Evolutionary conservation across 2,888 invertebrate genomes (phyloP).

Genomic region (Molorchus minor): DNA sequence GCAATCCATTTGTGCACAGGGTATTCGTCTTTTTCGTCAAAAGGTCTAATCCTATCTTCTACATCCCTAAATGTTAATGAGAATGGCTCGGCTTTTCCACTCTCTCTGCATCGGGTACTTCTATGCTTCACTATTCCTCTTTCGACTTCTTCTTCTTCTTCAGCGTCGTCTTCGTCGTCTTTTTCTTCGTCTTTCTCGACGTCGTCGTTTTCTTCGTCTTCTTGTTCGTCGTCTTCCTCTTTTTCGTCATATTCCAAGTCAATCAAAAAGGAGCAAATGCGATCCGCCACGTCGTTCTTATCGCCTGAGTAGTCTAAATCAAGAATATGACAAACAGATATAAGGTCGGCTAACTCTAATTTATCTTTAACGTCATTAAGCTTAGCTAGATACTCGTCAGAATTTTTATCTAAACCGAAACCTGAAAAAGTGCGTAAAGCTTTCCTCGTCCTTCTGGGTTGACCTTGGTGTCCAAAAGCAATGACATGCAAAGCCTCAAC

Average conservation of each 20-base stretch:
- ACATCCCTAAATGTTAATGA: constrained; percentile 41
- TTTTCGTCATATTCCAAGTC: constrained; percentile 5
- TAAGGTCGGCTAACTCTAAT: constrained; percentile 24
- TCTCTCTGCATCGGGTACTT: constrained; percentile 4
- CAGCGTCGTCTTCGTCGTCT: too few species aligned
- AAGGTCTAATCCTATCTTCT: constrained; percentile 43
- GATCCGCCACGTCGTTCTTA: constrained; percentile 16
- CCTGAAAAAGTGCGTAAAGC: constrained; percentile 21
- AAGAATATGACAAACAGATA: constrained; percentile 32
- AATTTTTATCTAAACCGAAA: constrained; percentile 18
- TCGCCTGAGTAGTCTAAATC: constrained; percentile 27
- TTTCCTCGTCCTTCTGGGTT: constrained; percentile 20
- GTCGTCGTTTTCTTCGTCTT: too few species aligned
- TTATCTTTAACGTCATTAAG: constrained; percentile 16
- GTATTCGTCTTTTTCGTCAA: constrained; percentile 43
- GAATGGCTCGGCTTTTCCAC: constrained; percentile 3
- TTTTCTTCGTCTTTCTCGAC: too few species aligned
- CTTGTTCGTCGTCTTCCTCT: too few species aligned
- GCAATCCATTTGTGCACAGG: constrained; percentile 44
- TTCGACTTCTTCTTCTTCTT: too few species aligned
- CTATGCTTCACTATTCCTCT: not conserved
- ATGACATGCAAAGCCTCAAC: constrained; percentile 18
- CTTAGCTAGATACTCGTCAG: constrained; percentile 15
- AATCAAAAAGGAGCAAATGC: constrained; percentile 26
- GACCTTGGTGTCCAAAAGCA: constrained; percentile 27